These are phyloP conservation scores for Sebastes taczanowskii DNA, from an alignment of 2,797 vertebrate species.

Conservation along the genomic window DNA sequence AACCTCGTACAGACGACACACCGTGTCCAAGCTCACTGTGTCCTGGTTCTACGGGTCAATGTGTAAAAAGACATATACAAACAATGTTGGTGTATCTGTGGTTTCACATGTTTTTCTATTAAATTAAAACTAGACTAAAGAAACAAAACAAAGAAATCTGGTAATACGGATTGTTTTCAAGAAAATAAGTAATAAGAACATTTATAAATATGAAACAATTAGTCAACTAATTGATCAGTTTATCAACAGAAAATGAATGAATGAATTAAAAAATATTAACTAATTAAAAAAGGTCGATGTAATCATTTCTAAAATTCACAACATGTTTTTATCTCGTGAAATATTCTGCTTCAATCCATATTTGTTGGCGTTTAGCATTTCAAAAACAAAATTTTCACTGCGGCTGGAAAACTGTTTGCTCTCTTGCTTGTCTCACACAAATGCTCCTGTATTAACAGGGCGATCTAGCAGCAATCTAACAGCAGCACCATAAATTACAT, in stretches of 20 bases:
- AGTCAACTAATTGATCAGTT: too few relatives aligned
- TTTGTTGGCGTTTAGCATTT: background rate
- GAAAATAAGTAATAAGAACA: too few relatives aligned
- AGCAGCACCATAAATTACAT: too few relatives aligned
- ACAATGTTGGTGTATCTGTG: background rate
- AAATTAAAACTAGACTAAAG: background rate
- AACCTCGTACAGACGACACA: slow-evolving; percentile 96
- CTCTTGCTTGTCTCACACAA: too few relatives aligned
- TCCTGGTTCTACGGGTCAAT: slow-evolving; percentile 88
- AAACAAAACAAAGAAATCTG: background rate
- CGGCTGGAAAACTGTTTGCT: rapidly evolving
- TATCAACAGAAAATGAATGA: background rate
- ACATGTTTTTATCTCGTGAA: background rate
- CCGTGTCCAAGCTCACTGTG: slow-evolving; percentile 92
- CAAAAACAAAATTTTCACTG: too few relatives aligned
- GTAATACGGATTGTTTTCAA: too few relatives aligned
- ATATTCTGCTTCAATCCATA: background rate
- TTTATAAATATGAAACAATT: too few relatives aligned
- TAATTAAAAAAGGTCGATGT: background rate
- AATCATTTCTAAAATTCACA: background rate
- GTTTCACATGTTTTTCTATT: background rate
- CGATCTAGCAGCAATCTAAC: too few relatives aligned
- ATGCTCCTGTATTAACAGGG: too few relatives aligned
- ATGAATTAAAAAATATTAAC: too few relatives aligned
- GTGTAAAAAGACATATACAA: background rate